These are phyloP conservation scores for Lumbricus terrestris DNA, from an alignment of 2,888 invertebrate genomes.

Conservation along the genomic window DNA sequence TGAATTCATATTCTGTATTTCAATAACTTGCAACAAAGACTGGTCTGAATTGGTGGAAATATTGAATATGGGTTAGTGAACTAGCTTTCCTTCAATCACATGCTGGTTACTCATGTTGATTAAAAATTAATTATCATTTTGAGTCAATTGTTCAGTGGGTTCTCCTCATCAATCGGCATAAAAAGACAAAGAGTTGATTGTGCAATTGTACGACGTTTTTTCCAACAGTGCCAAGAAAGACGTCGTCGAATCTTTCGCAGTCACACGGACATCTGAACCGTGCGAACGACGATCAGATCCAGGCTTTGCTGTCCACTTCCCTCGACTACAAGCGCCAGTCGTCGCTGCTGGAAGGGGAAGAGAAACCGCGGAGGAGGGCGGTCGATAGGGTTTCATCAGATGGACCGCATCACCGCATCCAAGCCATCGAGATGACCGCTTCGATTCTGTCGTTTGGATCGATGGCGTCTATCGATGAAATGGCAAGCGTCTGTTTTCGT, in stretches of 20 bases:
- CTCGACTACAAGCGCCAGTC: not conserved
- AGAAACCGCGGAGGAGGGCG: not conserved
- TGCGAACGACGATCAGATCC: not conserved
- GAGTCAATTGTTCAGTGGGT: too few species aligned
- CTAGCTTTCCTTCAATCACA: too few species aligned
- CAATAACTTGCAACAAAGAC: too few species aligned
- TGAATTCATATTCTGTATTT: too few species aligned
- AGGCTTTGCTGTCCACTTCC: not conserved
- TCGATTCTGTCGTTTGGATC: not conserved
- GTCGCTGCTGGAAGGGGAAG: not conserved
- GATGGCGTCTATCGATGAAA: conserved; percentile 5
- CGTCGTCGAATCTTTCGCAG: not conserved
- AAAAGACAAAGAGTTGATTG: too few species aligned
- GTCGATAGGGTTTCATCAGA: not conserved
- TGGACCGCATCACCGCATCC: not conserved
- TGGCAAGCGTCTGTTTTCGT: too few species aligned
- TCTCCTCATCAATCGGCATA: too few species aligned
- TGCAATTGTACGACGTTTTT: too few species aligned
- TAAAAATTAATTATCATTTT: too few species aligned
- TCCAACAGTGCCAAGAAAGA: not conserved
- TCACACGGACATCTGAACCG: not conserved
- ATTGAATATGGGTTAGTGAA: too few species aligned
- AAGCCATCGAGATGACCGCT: not conserved
- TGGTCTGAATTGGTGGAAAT: too few species aligned
- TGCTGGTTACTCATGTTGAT: too few species aligned